phyloP scores from a whole-genome alignment of 2,888 invertebrate species.

The Ramazzottius varieornatus region DNA sequence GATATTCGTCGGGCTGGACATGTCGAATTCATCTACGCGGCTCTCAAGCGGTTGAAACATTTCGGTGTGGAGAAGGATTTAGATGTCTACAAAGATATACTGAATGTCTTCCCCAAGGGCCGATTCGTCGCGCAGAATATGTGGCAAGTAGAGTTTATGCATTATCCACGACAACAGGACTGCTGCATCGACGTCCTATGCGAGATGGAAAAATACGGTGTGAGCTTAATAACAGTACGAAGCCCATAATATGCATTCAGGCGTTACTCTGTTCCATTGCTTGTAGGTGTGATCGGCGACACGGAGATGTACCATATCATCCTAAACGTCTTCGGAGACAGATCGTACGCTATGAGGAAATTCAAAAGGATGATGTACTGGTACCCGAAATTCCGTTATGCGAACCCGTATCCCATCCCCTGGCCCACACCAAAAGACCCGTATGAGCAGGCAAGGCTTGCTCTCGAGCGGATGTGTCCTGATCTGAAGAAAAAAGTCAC shows the following conservation, averaged over 20 bases:
- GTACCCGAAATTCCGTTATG: slow-evolving; percentile 65
- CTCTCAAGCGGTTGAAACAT: slow-evolving; percentile 50
- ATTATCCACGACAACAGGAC: slow-evolving; percentile 83
- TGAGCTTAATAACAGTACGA: too few species aligned
- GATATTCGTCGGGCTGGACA: slow-evolving; percentile 32
- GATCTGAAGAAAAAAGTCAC: slow-evolving; percentile 42
- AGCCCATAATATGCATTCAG: too few species aligned
- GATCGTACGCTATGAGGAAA: slow-evolving; percentile 30
- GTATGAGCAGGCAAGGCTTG: slow-evolving; percentile 48
- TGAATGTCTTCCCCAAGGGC: slow-evolving; percentile 65
- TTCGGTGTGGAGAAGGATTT: slow-evolving; percentile 20
- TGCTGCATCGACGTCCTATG: slow-evolving; percentile 65
- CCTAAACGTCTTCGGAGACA: slow-evolving; percentile 51
- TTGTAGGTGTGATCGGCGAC: slow-evolving; percentile 59
- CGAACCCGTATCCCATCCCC: slow-evolving; percentile 60
- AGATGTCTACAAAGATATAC: slow-evolving; percentile 46
- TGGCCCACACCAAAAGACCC: slow-evolving; percentile 46
- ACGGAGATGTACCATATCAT: slow-evolving; percentile 56
- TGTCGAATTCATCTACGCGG: slow-evolving; percentile 76
- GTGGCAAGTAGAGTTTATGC: slow-evolving; percentile 64
- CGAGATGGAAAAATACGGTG: slow-evolving; percentile 83
- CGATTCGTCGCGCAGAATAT: slow-evolving; percentile 53
- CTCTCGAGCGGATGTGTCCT: slow-evolving; percentile 53
- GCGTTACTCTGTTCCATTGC: slow-evolving; percentile 6
- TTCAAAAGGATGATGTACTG: slow-evolving; percentile 33